Conservation (phyloP, 2,797 vertebrate species). For the Typhlichthys eigenmanni region DNA sequence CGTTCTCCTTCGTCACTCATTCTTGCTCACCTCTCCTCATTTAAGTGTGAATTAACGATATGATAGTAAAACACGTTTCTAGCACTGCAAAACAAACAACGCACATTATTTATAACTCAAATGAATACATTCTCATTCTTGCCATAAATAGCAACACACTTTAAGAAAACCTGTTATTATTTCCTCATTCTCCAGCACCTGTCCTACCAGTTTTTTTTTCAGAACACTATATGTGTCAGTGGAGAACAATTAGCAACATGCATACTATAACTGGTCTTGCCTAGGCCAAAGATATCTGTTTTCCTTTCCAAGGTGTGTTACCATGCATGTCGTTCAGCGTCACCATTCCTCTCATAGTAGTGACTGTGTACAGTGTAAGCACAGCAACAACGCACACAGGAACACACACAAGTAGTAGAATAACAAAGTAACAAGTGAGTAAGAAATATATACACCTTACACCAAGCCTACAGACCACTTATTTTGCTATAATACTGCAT, state of each 20-base stretch:
- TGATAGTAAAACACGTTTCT: too few species aligned
- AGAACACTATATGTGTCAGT: not conserved
- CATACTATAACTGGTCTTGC: too few species aligned
- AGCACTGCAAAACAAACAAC: too few species aligned
- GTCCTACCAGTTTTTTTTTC: slow-evolving; percentile 53
- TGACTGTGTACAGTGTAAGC: not conserved
- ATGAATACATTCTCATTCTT: not conserved
- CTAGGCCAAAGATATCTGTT: slow-evolving; percentile 11
- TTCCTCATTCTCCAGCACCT: slow-evolving; percentile 62
- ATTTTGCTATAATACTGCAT: not conserved
- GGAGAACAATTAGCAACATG: not conserved
- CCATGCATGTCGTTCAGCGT: not conserved
- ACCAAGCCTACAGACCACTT: not conserved
- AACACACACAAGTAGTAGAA: not conserved
- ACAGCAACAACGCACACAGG: not conserved
- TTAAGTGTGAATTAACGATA: not conserved
- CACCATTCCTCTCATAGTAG: slow-evolving; percentile 5
- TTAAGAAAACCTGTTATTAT: not conserved
- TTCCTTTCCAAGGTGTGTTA: slow-evolving; percentile 39
- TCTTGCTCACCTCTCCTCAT: slow-evolving; percentile 1
- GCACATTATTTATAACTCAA: not conserved
- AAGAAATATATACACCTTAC: not conserved
- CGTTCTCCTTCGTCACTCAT: not conserved
- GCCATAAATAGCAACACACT: not conserved
- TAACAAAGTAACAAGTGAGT: too few species aligned